phyloP scores from a whole-genome alignment of 2,113 vertebrate genomes.

The Phylloscopus trochilus region DNA sequence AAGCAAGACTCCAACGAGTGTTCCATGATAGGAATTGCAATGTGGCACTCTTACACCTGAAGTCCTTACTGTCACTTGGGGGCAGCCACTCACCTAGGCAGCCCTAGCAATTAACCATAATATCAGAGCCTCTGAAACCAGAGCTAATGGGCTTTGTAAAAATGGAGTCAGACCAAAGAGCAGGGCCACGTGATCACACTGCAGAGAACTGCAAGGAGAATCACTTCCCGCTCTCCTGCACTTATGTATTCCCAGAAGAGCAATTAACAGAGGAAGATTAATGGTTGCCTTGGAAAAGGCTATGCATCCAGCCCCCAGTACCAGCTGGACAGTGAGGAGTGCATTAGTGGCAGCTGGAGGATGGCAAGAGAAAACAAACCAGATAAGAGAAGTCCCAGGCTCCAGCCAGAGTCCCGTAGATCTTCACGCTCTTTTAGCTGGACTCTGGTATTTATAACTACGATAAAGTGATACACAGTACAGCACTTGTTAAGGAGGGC shows the following conservation, averaged over 20 bases:
- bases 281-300: conserved; percentile 22
- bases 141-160: not conserved
- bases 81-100: not conserved
- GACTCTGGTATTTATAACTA: not conserved
- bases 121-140: not conserved
- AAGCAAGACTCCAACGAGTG: not conserved
- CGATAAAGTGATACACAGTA: not conserved
- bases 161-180: not conserved
- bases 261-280: conserved; percentile 57
- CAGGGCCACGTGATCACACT: not conserved
- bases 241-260: not conserved
- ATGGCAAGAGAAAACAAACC: conserved; percentile 36
- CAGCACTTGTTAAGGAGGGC: not conserved
- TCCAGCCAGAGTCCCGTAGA: not conserved
- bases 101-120: not conserved
- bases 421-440: not conserved
- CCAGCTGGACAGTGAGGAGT: conserved; percentile 46
- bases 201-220: not conserved
- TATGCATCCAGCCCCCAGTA: not conserved
- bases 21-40: not conserved
- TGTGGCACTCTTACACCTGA: not conserved
- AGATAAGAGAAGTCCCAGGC: not conserved
- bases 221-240: not conserved
- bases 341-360: conserved; percentile 53
- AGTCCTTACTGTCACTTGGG: not conserved